A percentile compares a stretch with the other conserved stretches of the same genome.
Evolutionary conservation across 2,113 vertebrate species (phyloP).

Genomic region (Silurus glanis): DNA sequence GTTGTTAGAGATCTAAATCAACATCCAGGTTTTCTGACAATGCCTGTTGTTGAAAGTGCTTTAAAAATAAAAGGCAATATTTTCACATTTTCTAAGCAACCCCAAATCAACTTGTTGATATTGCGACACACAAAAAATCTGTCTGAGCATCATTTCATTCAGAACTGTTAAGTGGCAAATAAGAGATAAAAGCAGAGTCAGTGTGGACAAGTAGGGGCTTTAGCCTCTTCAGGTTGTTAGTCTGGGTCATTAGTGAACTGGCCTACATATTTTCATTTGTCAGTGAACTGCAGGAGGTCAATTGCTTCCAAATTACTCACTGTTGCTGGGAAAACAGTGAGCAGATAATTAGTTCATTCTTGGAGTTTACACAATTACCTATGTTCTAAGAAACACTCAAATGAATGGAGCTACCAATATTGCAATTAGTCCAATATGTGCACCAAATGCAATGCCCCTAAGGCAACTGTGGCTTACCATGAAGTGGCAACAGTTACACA

Average conservation of each 20-base stretch:
- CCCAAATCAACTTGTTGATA: background rate
- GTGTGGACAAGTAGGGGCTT: conserved; percentile 46
- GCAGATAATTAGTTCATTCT: conserved; percentile 60
- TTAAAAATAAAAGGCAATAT: background rate
- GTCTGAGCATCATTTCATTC: conserved; percentile 55
- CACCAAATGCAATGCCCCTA: conserved; percentile 45
- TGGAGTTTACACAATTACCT: conserved; percentile 53
- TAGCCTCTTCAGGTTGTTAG: conserved; percentile 50
- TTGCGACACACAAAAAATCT: conserved; percentile 37
- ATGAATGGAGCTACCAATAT: conserved; percentile 48
- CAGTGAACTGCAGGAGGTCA: conserved; percentile 59
- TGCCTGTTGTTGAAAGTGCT: background rate
- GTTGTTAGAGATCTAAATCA: background rate
- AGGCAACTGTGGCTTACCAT: conserved; percentile 44
- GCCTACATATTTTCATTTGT: conserved; percentile 58
- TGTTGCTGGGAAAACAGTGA: conserved; percentile 60
- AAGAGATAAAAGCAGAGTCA: conserved; percentile 64
- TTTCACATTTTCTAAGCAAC: background rate
- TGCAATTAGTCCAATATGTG: conserved; percentile 60
- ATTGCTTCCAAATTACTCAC: conserved; percentile 58
- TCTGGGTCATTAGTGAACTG: conserved; percentile 51
- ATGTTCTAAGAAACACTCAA: conserved; percentile 53
- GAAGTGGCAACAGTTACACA: conserved; percentile 39
- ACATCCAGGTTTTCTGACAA: background rate
- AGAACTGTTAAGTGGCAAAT: conserved; percentile 66